Evolutionary conservation across 2,113 vertebrate species (phyloP).

Genomic region (Hemichromis elongatus): DNA sequence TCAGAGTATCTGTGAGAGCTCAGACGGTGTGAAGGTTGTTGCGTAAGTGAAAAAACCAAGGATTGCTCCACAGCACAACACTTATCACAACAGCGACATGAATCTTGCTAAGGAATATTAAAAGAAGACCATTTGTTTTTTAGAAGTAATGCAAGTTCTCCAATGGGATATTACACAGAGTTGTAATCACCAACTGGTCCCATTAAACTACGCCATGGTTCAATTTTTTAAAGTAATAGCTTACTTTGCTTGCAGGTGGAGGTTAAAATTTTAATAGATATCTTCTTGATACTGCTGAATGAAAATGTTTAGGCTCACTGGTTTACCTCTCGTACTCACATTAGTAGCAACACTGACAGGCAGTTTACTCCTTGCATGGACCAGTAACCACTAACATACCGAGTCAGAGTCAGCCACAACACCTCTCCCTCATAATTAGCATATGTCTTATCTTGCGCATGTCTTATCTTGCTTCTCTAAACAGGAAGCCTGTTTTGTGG

Average conservation of each 20-base stretch:
- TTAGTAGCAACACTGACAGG: not conserved
- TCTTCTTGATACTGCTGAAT: not conserved
- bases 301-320: not conserved
- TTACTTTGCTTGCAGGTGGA: not conserved
- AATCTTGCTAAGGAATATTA: not conserved
- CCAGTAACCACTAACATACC: not conserved
- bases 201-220: not conserved
- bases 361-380: not conserved
- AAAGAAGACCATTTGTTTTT: not conserved
- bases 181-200: not conserved
- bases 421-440: not conserved
- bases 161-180: not conserved
- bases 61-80: not conserved
- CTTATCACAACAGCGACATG: not conserved
- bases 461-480: not conserved
- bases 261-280: not conserved
- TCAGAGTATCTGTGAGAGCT: not conserved
- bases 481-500: not conserved
- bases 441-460: not conserved
- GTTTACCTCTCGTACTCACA: not conserved
- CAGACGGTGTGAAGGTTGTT: not conserved
- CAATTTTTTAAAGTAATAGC: not conserved
- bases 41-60: not conserved
- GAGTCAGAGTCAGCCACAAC: not conserved
- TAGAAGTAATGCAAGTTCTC: not conserved